Conservation (phyloP, 1,140 invertebrate species). For the Drosophila watanabei region DNA sequence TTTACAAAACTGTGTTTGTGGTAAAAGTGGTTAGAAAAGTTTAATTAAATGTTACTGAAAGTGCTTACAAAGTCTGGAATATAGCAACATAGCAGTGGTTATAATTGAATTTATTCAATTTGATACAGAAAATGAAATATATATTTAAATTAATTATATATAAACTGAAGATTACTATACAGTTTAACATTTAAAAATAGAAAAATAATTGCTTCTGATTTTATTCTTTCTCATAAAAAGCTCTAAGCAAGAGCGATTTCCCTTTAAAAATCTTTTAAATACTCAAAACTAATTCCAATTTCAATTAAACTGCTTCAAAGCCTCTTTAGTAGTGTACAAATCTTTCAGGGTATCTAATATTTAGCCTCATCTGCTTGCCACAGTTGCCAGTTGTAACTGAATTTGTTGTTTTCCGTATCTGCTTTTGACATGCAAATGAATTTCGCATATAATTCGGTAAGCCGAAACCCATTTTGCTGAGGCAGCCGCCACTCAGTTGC, state of each 20-base stretch:
- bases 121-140: not conserved
- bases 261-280: not conserved
- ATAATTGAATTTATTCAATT: not conserved
- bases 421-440: slow-evolving; percentile 56
- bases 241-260: not conserved
- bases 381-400: slow-evolving; percentile 20
- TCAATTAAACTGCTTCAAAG: not conserved
- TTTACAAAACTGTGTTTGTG: not conserved
- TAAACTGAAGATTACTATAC: not conserved
- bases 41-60: not conserved
- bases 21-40: not conserved
- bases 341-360: slow-evolving; percentile 8
- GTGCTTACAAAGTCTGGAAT: not conserved
- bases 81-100: too few relatives aligned
- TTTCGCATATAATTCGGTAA: slow-evolving; percentile 44
- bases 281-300: not conserved
- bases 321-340: not conserved
- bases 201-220: not conserved
- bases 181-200: not conserved
- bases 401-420: slow-evolving; percentile 40
- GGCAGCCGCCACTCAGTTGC: slow-evolving; percentile 25
- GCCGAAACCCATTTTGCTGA: slow-evolving; percentile 51
- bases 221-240: not conserved
- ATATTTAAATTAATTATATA: not conserved
- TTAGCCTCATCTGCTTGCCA: slow-evolving; percentile 9